Evolutionary conservation across 2,797 vertebrate genomes (phyloP).

Genomic region (Tokudaia tokunoshimensis): DNA sequence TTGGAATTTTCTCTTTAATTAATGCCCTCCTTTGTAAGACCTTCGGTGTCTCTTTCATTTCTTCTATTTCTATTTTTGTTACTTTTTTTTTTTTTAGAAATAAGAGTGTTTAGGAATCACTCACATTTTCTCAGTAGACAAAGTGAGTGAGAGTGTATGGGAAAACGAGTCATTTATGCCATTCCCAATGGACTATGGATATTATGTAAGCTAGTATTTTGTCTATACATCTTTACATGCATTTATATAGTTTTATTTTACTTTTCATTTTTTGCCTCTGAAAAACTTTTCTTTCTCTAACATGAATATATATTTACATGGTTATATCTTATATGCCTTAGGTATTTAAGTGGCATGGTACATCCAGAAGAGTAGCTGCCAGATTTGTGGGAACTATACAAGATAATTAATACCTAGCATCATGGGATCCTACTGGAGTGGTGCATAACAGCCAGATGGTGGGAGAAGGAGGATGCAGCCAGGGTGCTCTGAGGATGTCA

Average conservation of each 20-base stretch:
- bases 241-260: slow-evolving; percentile 3
- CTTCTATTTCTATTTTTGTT: background rate
- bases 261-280: slow-evolving; percentile 44
- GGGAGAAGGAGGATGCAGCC: slow-evolving; percentile 60
- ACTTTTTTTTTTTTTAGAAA: background rate
- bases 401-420: slow-evolving; percentile 76
- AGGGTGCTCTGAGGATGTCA: slow-evolving; percentile 30
- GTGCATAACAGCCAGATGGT: slow-evolving; percentile 74
- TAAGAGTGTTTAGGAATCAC: background rate
- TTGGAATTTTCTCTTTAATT: slow-evolving; percentile 25
- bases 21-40: background rate
- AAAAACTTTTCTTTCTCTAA: background rate
- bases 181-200: background rate
- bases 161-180: background rate
- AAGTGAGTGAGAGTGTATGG: background rate
- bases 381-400: slow-evolving; percentile 62
- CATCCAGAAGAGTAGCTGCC: slow-evolving; percentile 71
- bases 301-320: background rate
- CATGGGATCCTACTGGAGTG: slow-evolving; percentile 47
- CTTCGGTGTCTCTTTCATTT: background rate
- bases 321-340: background rate
- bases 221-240: background rate
- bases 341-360: slow-evolving; percentile 30
- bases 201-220: background rate
- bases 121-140: background rate